Base-by-base conservation (phyloP, 2,888 invertebrate genomes). In the Apamea anceps region DNA sequence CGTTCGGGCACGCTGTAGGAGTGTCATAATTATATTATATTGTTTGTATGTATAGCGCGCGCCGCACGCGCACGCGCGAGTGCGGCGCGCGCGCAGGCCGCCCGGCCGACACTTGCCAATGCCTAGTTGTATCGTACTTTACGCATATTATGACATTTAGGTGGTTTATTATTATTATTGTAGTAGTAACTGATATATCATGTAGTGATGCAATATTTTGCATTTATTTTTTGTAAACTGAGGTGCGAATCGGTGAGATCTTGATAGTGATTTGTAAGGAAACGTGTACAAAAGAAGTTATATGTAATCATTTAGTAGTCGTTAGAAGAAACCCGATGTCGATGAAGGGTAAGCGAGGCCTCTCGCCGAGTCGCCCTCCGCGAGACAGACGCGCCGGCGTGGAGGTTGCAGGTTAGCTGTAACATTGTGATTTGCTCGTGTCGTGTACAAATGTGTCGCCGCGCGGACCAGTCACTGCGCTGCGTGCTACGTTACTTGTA, bases 91-190 rank as follows among this genome's bases (percentile, higher is more conserved):
- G 94, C 94, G 94, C 87, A 93, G 89, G 89, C 90, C 89, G 89
- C 84, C 87, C 90, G 93, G 93, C 92, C 91, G 90, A 91, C 94
- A 94, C 95, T 96, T 95, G 96, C 96, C 96, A 96, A 96, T 95
- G 96, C 95, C 94, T 96, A 95, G 95, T 93, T 94, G 85, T 95
- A 94, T 91, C 86, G 77, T 89, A 88, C 76, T 88, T 85, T 94
- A 92, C 89, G 92, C 94, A 89, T 93, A 91, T 92, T 92, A 92
- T 93, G 92, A 93, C 93, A 84, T 82, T 77, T 79, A 78, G 62
- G 72, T 82, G 70, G 63, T 80, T 83, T 70, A 82, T 76, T 81
- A 80, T 86, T 85, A 85, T 84, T 77, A 73, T 84, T 83, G 57
- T 80, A 82, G 72, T 65, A 79, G 77, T 89, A 87, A 88, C 86